A percentile compares a stretch with the other conserved stretches of the same genome.
Conservation (phyloP, 2,113 vertebrate species). For the Procapra przewalskii region DNA sequence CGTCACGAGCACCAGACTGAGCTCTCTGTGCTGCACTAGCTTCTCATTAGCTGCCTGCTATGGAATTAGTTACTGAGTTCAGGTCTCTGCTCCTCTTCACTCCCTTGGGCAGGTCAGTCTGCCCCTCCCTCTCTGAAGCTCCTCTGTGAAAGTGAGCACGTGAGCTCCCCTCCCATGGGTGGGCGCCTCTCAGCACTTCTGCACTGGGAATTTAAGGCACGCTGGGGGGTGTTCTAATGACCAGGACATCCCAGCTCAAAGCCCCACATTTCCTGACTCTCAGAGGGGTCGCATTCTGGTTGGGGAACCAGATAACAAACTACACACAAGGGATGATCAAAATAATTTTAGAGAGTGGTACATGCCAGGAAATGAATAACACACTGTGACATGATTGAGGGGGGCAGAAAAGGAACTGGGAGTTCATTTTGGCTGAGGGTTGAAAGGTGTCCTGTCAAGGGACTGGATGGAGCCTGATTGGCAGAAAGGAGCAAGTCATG, state of each 20-base stretch:
- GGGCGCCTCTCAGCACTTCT: neutral
- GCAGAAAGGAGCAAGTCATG: neutral
- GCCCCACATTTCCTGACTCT: neutral
- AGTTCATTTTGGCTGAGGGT: neutral
- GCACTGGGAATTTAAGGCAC: neutral
- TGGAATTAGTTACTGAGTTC: neutral
- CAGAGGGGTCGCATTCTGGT: neutral
- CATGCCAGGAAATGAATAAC: neutral
- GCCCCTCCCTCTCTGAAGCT: neutral
- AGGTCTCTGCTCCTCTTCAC: neutral
- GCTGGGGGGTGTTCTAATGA: neutral
- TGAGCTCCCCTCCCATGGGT: neutral
- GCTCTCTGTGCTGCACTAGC: neutral
- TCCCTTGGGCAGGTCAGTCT: neutral
- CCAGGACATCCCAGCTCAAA: neutral
- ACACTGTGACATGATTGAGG: neutral
- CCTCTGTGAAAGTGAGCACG: neutral
- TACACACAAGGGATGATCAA: neutral
- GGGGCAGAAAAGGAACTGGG: neutral
- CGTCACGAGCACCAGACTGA: rapidly evolving
- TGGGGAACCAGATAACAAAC: neutral
- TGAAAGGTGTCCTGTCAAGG: neutral
- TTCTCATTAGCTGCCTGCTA: neutral
- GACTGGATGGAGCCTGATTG: neutral
- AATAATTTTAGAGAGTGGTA: neutral